phyloP scores from a whole-genome alignment of 2,888 invertebrate genomes.

The Caenorhabditis panamensis region DNA sequence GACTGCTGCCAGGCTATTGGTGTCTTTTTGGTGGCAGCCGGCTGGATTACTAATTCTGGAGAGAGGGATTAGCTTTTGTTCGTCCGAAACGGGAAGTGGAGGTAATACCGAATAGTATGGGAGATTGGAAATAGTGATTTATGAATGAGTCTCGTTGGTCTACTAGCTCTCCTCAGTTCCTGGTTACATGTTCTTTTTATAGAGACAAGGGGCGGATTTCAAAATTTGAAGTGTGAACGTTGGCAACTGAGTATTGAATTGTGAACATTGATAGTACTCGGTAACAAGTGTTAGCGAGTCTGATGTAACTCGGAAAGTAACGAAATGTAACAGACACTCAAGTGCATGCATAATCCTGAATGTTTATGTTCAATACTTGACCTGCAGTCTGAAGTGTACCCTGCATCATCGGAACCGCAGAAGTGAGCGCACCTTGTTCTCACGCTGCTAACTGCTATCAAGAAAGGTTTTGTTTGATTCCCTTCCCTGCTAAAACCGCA shows the following conservation, averaged over 20 bases:
- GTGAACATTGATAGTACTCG: too few species aligned
- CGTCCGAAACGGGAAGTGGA: constrained; percentile 8
- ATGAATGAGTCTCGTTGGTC: constrained; percentile 16
- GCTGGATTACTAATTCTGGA: constrained; percentile 50
- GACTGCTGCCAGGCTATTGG: constrained; percentile 11
- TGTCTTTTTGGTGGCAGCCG: constrained; percentile 12
- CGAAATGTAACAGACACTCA: constrained; percentile 21
- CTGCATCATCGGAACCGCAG: background rate
- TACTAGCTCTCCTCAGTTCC: background rate
- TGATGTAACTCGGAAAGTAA: too few species aligned
- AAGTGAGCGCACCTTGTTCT: background rate
- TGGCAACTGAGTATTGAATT: background rate
- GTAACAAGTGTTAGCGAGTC: too few species aligned
- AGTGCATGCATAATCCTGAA: constrained; percentile 29
- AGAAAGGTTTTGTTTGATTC: constrained; percentile 9
- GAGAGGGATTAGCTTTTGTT: constrained; percentile 43
- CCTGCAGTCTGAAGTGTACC: constrained; percentile 21
- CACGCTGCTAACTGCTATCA: too few species aligned
- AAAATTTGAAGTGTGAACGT: background rate
- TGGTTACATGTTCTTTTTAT: constrained; percentile 9
- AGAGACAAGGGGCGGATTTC: background rate
- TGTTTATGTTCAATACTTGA: background rate
- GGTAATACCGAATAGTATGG: constrained; percentile 31
- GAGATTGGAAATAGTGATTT: constrained; percentile 41
- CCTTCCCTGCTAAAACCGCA: background rate